Base-by-base conservation (phyloP, 2,113 vertebrate genomes). In the Equus quagga region DNA sequence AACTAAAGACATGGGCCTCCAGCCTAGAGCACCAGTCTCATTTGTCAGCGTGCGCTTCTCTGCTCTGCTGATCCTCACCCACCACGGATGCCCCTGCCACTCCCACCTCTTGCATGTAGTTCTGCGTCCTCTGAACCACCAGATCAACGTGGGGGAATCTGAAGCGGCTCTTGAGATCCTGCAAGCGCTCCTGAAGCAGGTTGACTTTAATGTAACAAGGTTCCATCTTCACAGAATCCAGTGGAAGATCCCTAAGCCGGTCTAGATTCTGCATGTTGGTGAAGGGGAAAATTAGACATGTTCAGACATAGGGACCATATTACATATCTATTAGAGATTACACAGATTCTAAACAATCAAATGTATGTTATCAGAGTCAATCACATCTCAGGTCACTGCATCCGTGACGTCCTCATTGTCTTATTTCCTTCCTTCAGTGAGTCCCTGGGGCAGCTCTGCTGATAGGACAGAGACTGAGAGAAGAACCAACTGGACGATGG, bases 31-130 rank as follows among this genome's bases (percentile, higher is more conserved):
- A 3, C 41, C 0, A 0, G 19, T 49, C 28, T 18, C 54, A 0
- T 5, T 6, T 6, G 4, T 19, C 23, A 41, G 54, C 2, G 3
- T 10, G 1, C 0, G 17, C 6, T 33, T 33, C 54, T 36, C 76
- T 2, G 31, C 33, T 7, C 11, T 31, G 62, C 72, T 64, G 15
- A 0, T 18, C 60, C 72, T 28, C 54, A 23, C 7, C 44, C 73
- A 2, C 41, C 18, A 2, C 0, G 4, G 19, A 3, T 1, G 33
- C 31, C 96, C 62, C 83, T 3, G 6, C 8, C 0, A 6, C 14
- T 8, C 96, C 46, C 97, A 99, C 99, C 99, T 99, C 99, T 96
- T 99, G 99, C 99, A 99, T 99, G 98, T 99, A 98, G 78, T 99
- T 99, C 98, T 99, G 99, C 0, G 99, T 99, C 95, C 98, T 99